Evolutionary conservation across 2,888 invertebrate species (phyloP).

Genomic region (Hypercompe scribonia): DNA sequence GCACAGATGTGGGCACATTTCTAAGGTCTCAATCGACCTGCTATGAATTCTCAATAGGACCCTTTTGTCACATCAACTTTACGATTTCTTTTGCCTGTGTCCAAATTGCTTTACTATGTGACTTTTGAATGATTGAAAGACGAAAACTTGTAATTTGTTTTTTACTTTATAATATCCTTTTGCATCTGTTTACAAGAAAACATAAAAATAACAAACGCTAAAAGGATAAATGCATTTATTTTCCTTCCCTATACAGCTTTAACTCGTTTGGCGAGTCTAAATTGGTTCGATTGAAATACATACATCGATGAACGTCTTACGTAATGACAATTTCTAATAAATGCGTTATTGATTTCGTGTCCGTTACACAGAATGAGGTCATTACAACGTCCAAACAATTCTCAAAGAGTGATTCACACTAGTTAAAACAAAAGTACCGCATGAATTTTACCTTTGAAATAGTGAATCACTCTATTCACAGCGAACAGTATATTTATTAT

Average conservation of each 20-base stretch:
- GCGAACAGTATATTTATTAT: conserved; percentile 32
- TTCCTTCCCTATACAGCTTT: neutral
- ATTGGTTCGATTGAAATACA: conserved; percentile 6
- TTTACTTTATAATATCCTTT: neutral
- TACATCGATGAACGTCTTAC: conserved; percentile 16
- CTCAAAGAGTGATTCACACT: conserved; percentile 42
- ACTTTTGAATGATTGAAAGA: neutral
- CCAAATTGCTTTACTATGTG: neutral
- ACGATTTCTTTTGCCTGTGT: conserved; percentile 27
- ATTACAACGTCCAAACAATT: conserved; percentile 29
- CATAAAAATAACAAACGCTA: neutral
- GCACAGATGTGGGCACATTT: conserved; percentile 14
- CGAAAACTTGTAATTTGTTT: neutral
- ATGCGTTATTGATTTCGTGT: conserved; percentile 17
- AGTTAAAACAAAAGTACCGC: conserved; percentile 9
- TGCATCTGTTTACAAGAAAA: neutral
- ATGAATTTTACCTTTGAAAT: conserved; percentile 40
- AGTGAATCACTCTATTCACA: conserved; percentile 31
- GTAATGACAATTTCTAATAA: conserved; percentile 26
- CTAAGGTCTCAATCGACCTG: conserved; percentile 27
- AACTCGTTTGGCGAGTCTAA: neutral
- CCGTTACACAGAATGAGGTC: conserved; percentile 35
- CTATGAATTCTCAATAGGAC: conserved; percentile 7
- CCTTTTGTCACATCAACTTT: conserved; percentile 8
- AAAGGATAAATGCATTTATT: neutral